These are phyloP conservation scores for Carduelis carduelis DNA, from an alignment of 2,797 vertebrate species.

Conservation along the genomic window DNA sequence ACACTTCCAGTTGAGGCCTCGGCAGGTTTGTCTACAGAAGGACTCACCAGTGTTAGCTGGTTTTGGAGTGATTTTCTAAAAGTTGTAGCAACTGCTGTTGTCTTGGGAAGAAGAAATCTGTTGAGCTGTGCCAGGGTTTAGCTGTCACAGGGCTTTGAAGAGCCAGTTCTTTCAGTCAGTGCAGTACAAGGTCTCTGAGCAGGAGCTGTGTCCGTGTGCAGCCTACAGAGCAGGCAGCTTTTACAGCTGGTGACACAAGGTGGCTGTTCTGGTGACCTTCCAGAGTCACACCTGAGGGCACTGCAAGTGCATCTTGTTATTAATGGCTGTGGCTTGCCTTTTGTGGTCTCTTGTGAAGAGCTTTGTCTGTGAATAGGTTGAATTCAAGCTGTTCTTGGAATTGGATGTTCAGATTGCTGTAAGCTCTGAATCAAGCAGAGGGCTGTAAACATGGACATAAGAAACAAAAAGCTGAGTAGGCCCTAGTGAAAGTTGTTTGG, in stretches of 20 bases:
- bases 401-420: neutral
- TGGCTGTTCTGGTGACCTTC: neutral
- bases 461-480: neutral
- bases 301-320: neutral
- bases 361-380: neutral
- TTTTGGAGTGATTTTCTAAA: neutral
- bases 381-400: neutral
- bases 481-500: neutral
- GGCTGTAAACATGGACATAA: neutral
- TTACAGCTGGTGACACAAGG: neutral
- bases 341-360: neutral
- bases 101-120: neutral
- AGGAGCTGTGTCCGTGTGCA: neutral
- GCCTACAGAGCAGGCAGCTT: neutral
- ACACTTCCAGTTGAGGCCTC: rapidly evolving
- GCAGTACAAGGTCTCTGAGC: neutral
- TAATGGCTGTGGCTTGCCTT: neutral
- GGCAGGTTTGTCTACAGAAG: neutral
- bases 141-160: neutral
- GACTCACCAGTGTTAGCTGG: neutral
- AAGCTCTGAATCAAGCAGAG: neutral
- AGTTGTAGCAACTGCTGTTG: neutral
- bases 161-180: neutral
- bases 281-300: neutral
- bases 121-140: neutral